Evolutionary conservation across 2,797 vertebrate genomes (phyloP).

Genomic region (Vireo griseus): DNA sequence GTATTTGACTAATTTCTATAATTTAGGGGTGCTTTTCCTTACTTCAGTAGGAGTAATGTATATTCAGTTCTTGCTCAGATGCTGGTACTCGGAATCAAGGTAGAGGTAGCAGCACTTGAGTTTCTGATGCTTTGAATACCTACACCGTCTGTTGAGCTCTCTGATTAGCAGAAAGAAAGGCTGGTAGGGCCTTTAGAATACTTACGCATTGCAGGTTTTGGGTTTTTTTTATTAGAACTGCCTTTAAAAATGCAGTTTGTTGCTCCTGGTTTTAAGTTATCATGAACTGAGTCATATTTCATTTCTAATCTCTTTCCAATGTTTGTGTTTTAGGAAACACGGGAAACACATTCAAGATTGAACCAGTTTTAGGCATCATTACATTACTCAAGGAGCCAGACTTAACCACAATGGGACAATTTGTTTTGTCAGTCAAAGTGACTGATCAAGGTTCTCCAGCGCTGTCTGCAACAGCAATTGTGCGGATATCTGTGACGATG

Average conservation of each 20-base stretch:
- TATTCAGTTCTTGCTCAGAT: background rate
- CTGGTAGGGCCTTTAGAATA: background rate
- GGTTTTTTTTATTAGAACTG: background rate
- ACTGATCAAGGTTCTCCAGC: conserved; percentile 87
- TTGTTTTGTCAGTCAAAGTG: conserved; percentile 90
- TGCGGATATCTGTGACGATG: conserved; percentile 89
- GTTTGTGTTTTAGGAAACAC: conserved; percentile 85
- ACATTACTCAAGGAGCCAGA: conserved; percentile 88
- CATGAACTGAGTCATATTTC: background rate
- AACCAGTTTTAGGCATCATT: conserved; percentile 92
- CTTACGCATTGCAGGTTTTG: accelerated
- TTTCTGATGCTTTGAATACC: background rate
- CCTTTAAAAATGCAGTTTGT: background rate
- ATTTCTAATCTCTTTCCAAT: conserved; percentile 16
- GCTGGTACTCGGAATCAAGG: background rate
- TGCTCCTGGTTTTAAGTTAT: background rate
- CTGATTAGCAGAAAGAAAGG: background rate
- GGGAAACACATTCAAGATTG: conserved; percentile 89
- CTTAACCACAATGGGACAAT: conserved; percentile 86
- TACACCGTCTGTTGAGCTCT: background rate
- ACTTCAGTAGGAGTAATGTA: background rate
- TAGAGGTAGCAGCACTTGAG: background rate
- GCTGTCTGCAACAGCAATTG: conserved; percentile 86
- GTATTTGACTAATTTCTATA: conserved; percentile 35
- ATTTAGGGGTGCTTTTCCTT: conserved; percentile 1